A percentile compares a stretch with the other conserved stretches of the same genome.
phyloP scores from a whole-genome alignment of 2,113 vertebrate species.

The Otis tarda region DNA sequence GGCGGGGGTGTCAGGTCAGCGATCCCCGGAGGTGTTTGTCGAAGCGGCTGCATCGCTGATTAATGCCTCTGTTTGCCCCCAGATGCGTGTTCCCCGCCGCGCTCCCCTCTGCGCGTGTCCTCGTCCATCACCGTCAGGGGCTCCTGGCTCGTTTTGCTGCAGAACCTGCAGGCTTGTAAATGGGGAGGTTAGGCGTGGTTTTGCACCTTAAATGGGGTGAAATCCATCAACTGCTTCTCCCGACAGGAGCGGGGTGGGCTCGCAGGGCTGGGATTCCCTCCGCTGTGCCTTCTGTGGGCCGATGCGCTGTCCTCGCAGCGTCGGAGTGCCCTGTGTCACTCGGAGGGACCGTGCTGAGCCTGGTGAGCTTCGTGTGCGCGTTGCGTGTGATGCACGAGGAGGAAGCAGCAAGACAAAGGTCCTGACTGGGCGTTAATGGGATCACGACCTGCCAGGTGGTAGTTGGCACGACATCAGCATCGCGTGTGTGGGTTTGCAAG shows the following conservation, averaged over 20 bases:
- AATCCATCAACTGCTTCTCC: neutral
- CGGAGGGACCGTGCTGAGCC: too few species aligned
- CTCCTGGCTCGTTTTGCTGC: too few species aligned
- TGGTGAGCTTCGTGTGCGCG: too few species aligned
- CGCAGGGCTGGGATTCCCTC: neutral
- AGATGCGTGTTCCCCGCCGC: neutral
- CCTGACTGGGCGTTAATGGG: too few species aligned
- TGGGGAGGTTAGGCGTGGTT: neutral
- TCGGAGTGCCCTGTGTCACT: rapidly evolving
- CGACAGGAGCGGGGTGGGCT: neutral
- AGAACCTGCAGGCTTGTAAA: too few species aligned
- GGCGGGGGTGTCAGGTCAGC: neutral
- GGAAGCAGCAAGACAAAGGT: too few species aligned
- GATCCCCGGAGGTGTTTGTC: rapidly evolving
- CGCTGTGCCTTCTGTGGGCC: neutral
- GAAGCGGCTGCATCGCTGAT: neutral
- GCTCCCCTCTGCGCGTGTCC: too few species aligned
- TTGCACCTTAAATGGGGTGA: neutral
- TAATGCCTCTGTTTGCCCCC: rapidly evolving
- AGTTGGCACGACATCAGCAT: neutral
- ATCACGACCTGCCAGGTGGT: neutral
- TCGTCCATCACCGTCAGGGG: too few species aligned
- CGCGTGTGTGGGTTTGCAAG: neutral
- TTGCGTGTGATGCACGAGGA: too few species aligned
- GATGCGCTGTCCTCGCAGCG: too few species aligned